phyloP scores from a whole-genome alignment of 1,140 invertebrate species.

The Cydia pomonella region DNA sequence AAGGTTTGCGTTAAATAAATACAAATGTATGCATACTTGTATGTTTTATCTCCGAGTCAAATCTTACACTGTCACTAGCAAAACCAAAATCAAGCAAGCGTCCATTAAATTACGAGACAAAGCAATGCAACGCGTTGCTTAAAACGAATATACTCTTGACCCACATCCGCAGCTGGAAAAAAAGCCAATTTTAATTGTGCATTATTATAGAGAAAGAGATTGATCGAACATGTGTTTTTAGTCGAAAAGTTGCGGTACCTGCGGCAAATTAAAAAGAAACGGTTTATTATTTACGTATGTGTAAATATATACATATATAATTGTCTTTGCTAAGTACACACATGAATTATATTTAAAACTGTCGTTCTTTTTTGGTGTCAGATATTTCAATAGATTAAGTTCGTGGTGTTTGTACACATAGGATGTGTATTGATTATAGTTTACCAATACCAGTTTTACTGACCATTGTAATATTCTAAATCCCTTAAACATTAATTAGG shows the following conservation, averaged over 20 bases:
- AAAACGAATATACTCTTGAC: conserved; percentile 47
- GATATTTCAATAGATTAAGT: background rate
- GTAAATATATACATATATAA: background rate
- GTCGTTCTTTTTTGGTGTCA: too few relatives aligned
- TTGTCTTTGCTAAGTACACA: background rate
- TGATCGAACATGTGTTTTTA: conserved; percentile 19
- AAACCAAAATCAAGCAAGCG: background rate
- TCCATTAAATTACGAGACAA: conserved; percentile 23
- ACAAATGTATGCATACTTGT: background rate
- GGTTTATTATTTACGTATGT: background rate
- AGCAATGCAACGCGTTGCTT: conserved; percentile 37
- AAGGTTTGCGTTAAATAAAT: too few relatives aligned
- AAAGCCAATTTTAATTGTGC: conserved; percentile 23
- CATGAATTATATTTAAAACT: background rate
- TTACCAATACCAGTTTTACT: too few relatives aligned
- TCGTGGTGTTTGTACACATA: too few relatives aligned
- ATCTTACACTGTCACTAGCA: conserved; percentile 1
- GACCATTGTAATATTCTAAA: background rate
- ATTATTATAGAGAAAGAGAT: conserved; percentile 11
- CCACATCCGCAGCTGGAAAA: conserved; percentile 38
- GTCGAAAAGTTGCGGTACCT: background rate
- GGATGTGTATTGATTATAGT: too few relatives aligned
- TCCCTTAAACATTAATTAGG: background rate
- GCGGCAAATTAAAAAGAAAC: background rate
- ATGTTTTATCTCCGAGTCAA: background rate